Conservation (phyloP, 2,113 vertebrate genomes). For the Ameiurus melas region DNA sequence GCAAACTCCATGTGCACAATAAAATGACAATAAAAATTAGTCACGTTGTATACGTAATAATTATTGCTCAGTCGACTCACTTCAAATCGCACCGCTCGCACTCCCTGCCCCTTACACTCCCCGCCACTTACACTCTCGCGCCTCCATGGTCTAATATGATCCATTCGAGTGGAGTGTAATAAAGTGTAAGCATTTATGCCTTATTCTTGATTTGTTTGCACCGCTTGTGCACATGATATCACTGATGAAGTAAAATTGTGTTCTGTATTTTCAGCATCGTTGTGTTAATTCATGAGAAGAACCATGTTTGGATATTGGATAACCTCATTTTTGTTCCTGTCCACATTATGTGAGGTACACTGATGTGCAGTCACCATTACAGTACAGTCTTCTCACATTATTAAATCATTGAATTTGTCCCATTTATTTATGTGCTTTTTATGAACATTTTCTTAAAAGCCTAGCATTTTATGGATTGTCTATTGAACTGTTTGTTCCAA, state of each 20-base stretch:
- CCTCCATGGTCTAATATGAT: neutral
- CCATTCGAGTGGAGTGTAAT: neutral
- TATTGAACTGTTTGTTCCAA: neutral
- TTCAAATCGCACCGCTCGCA: neutral
- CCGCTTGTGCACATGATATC: neutral
- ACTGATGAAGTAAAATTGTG: neutral
- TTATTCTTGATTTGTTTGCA: neutral
- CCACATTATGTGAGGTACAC: slow-evolving; percentile 33
- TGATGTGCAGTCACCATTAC: neutral
- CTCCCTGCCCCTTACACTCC: neutral
- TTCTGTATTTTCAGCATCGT: slow-evolving; percentile 23
- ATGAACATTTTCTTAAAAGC: neutral
- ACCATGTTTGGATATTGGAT: slow-evolving; percentile 46
- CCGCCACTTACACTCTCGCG: neutral
- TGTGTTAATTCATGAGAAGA: neutral
- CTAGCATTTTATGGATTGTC: neutral
- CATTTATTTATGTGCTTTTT: neutral
- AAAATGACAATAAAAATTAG: too few relatives aligned
- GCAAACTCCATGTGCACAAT: too few relatives aligned
- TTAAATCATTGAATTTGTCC: neutral
- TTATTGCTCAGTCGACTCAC: neutral
- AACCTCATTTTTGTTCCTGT: slow-evolving; percentile 37
- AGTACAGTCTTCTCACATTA: neutral
- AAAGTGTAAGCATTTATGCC: neutral
- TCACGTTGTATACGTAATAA: neutral